phyloP scores from a whole-genome alignment of 2,888 invertebrate species.

The Pocota personata region DNA sequence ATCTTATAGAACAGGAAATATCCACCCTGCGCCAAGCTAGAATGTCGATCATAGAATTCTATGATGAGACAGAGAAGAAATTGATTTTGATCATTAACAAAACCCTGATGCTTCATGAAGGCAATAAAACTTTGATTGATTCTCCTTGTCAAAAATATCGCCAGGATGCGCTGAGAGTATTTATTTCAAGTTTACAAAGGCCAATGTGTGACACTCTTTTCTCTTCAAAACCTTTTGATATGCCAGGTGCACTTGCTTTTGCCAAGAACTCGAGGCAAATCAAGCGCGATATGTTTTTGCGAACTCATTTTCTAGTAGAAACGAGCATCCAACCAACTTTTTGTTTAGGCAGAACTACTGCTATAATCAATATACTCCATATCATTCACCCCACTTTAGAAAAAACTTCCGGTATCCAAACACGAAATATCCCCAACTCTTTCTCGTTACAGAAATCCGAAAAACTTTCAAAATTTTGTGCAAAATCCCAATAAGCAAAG shows the following conservation, averaged over 20 bases:
- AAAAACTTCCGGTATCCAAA: background rate
- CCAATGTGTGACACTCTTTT: slow-evolving; percentile 33
- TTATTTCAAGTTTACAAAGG: slow-evolving; percentile 38
- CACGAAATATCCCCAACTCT: background rate
- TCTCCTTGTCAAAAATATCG: slow-evolving; percentile 48
- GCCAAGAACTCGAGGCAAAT: background rate
- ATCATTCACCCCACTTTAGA: background rate
- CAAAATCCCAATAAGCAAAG: background rate
- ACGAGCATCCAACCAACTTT: too few relatives aligned
- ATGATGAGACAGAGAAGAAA: slow-evolving; percentile 34
- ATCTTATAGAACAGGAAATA: slow-evolving; percentile 43
- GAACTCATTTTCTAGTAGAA: too few relatives aligned
- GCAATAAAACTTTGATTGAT: slow-evolving; percentile 20
- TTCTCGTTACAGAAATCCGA: background rate
- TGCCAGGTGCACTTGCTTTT: slow-evolving; percentile 31
- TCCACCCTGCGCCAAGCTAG: background rate
- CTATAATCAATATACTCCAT: too few relatives aligned
- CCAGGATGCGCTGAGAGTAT: slow-evolving; percentile 25
- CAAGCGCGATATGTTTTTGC: slow-evolving; percentile 12
- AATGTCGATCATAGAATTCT: slow-evolving; percentile 34
- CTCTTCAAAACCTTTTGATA: slow-evolving; percentile 15
- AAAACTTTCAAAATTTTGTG: background rate
- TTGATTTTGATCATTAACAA: slow-evolving; percentile 39
- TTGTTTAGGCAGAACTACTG: too few relatives aligned
- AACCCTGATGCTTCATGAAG: slow-evolving; percentile 32